Conservation (phyloP, 2,888 invertebrate species). For the Lymantria monacha region DNA sequence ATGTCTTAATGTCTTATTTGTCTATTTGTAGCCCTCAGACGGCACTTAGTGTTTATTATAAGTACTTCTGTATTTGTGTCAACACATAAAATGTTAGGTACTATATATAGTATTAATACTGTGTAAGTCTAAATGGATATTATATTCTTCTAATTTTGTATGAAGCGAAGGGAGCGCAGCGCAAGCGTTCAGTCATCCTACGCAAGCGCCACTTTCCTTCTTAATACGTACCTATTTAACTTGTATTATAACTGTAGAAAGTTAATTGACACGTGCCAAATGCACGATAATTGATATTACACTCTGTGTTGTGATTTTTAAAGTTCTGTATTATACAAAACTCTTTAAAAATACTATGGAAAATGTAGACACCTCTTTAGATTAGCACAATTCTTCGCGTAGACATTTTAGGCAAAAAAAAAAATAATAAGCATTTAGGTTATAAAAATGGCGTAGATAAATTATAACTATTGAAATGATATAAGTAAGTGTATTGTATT, state of each 20-base stretch:
- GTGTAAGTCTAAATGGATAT: slow-evolving; percentile 79
- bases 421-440: slow-evolving; percentile 71
- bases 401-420: slow-evolving; percentile 76
- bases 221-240: slow-evolving; percentile 49
- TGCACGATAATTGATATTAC: slow-evolving; percentile 81
- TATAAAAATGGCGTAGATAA: slow-evolving; percentile 64
- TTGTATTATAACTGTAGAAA: slow-evolving; percentile 66
- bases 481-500: slow-evolving; percentile 71
- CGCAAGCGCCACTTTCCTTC: slow-evolving; percentile 21
- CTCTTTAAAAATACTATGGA: slow-evolving; percentile 66
- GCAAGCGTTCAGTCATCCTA: slow-evolving; percentile 13
- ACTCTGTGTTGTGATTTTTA: slow-evolving; percentile 84
- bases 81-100: slow-evolving; percentile 57
- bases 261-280: slow-evolving; percentile 67
- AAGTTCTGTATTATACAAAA: slow-evolving; percentile 80
- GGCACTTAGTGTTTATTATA: slow-evolving; percentile 58
- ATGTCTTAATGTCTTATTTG: slow-evolving; percentile 25
- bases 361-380: slow-evolving; percentile 78
- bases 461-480: slow-evolving; percentile 51
- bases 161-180: slow-evolving; percentile 53
- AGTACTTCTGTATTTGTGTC: slow-evolving; percentile 69
- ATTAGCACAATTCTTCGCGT: slow-evolving; percentile 82
- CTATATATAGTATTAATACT: slow-evolving; percentile 73
- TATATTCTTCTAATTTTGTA: slow-evolving; percentile 83
- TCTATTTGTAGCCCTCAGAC: slow-evolving; percentile 41